Conservation (phyloP, 1,140 invertebrate species). For the Drosophila subobscura region DNA sequence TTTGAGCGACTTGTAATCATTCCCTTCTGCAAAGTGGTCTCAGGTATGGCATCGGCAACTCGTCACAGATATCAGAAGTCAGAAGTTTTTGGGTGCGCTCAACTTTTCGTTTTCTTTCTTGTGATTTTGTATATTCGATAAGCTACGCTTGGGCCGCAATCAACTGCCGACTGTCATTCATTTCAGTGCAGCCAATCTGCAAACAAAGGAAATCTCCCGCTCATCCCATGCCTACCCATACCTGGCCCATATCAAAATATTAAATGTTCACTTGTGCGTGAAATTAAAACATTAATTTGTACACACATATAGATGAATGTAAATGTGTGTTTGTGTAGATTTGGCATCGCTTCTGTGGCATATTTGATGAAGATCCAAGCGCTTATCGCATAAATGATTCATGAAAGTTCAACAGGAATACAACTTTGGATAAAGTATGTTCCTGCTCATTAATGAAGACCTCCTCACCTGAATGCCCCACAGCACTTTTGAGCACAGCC, state of each 20-base stretch:
- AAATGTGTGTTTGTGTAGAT: neutral
- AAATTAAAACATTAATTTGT: slow-evolving; percentile 81
- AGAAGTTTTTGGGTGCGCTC: slow-evolving; percentile 12
- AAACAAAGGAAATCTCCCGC: slow-evolving; percentile 30
- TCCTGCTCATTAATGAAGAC: slow-evolving; percentile 24
- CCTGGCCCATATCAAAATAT: slow-evolving; percentile 51
- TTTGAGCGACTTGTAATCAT: slow-evolving; percentile 49
- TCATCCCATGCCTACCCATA: neutral
- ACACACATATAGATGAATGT: neutral
- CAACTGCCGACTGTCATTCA: slow-evolving; percentile 30
- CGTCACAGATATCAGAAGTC: slow-evolving; percentile 27
- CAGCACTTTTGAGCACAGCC: neutral
- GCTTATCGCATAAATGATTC: slow-evolving; percentile 52
- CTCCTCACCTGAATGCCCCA: slow-evolving; percentile 34
- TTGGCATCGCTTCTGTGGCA: slow-evolving; percentile 38
- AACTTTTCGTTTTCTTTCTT: slow-evolving; percentile 7
- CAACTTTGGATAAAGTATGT: slow-evolving; percentile 1
- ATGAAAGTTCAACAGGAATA: slow-evolving; percentile 21
- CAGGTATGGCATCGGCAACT: slow-evolving; percentile 26
- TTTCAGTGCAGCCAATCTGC: slow-evolving; percentile 24
- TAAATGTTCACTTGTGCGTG: slow-evolving; percentile 75
- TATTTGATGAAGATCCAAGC: slow-evolving; percentile 42
- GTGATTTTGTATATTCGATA: slow-evolving; percentile 33
- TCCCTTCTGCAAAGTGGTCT: slow-evolving; percentile 8
- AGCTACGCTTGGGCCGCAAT: slow-evolving; percentile 3